Evolutionary conservation across 2,797 vertebrate species (phyloP).

Genomic region (Hydrolagus colliei): DNA sequence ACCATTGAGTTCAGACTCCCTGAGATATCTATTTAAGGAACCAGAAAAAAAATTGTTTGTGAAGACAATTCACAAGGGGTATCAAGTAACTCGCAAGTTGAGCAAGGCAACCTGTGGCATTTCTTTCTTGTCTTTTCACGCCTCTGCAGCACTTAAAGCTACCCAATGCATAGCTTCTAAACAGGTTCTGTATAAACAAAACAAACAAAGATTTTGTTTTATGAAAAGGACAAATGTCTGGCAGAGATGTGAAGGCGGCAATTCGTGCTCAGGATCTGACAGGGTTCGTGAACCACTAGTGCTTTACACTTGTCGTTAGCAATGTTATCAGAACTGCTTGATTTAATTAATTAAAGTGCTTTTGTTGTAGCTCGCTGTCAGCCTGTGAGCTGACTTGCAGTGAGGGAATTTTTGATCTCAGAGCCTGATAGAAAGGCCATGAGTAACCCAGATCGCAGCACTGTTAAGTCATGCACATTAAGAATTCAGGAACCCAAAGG

Average conservation of each 20-base stretch:
- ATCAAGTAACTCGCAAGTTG: not conserved
- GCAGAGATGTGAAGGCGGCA: no score
- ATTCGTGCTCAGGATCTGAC: no score
- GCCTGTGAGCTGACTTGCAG: not conserved
- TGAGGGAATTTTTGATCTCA: not conserved
- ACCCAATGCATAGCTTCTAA: no score
- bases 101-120: not conserved
- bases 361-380: conserved; percentile 7
- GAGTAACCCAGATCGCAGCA: not conserved
- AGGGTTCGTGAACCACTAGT: not conserved
- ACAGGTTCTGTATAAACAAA: not conserved
- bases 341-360: conserved; percentile 14
- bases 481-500: conserved; percentile 26
- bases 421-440: not conserved
- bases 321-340: not conserved
- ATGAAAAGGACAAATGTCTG: not conserved
- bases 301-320: not conserved
- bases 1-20: not conserved
- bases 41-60: not conserved
- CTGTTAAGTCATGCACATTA: not conserved
- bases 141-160: no score
- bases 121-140: no score
- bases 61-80: not conserved
- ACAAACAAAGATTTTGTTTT: not conserved
- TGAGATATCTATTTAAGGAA: not conserved